These are phyloP conservation scores for Sebastes baramenuke DNA, from an alignment of 2,797 vertebrate genomes.

Conservation along the genomic window DNA sequence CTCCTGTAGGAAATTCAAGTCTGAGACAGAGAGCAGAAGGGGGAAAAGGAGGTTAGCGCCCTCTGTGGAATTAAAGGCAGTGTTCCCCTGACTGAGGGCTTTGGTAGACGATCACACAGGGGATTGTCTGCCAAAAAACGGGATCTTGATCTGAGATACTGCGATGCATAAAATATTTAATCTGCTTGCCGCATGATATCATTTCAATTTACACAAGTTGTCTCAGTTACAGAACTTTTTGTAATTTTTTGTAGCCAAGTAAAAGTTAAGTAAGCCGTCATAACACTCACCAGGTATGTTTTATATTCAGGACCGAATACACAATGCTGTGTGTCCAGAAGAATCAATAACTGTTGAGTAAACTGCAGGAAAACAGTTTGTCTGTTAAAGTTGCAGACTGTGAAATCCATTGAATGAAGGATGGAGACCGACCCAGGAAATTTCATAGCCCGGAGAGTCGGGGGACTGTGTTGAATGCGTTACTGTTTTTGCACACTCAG, in stretches of 20 bases:
- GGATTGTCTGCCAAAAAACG: conserved; percentile 23
- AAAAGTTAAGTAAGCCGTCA: not conserved
- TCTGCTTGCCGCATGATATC: conserved; percentile 1
- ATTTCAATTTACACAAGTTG: not conserved
- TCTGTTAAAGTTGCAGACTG: not conserved
- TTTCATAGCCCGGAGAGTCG: conserved; percentile 6
- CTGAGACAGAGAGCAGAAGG: conserved; percentile 34
- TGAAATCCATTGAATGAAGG: conserved; percentile 33
- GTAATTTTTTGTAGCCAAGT: not conserved
- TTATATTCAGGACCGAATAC: conserved; percentile 9
- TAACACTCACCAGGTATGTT: not conserved
- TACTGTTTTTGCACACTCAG: conserved; percentile 45
- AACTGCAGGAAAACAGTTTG: conserved; percentile 27
- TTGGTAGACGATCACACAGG: conserved; percentile 30
- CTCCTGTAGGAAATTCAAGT: conserved; percentile 49
- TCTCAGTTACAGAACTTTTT: conserved; percentile 6
- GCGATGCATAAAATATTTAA: conserved; percentile 28
- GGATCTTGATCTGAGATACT: conserved; percentile 37
- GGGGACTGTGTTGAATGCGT: conserved; percentile 28
- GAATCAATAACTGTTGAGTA: conserved; percentile 27
- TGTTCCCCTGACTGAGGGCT: conserved; percentile 32
- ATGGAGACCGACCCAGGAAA: conserved; percentile 21
- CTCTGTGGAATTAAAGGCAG: conserved; percentile 48
- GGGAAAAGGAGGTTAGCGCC: conserved; percentile 49
- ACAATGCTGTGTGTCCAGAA: not conserved